Percentiles rank a stretch among this genome's conserved stretches.
phyloP scores from a whole-genome alignment of 2,113 vertebrate species.

The Tupaia chinensis region DNA sequence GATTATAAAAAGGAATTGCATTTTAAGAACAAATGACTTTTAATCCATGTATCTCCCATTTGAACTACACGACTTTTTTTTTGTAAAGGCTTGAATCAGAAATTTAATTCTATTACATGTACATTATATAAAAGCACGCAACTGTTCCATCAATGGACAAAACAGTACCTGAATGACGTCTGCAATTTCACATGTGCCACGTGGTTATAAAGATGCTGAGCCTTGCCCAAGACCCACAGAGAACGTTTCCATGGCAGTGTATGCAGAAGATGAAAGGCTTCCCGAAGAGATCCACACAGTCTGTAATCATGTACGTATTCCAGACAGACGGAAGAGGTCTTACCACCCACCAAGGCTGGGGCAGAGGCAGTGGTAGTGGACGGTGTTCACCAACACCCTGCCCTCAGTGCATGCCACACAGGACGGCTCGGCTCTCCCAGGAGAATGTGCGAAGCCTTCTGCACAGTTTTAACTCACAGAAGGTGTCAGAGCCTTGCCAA shows the following conservation, averaged over 20 bases:
- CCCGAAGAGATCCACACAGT: conserved; percentile 16
- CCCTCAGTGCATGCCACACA: neutral
- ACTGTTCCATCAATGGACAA: neutral
- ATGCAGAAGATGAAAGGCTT: neutral
- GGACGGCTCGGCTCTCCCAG: conserved; percentile 36
- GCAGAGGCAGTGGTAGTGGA: conserved; percentile 12
- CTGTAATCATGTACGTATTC: neutral
- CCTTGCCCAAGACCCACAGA: neutral
- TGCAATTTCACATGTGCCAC: neutral
- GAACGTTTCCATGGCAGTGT: neutral
- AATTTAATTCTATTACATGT: conserved; percentile 18
- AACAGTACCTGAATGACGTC: neutral
- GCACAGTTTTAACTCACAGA: conserved; percentile 72
- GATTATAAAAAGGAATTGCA: conserved; percentile 67
- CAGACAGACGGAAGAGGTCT: conserved; percentile 43
- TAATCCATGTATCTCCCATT: neutral
- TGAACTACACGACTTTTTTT: conserved; percentile 39
- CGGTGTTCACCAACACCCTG: fast-evolving
- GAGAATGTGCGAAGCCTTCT: conserved; percentile 69
- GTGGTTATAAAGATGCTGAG: neutral
- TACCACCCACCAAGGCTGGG: conserved; percentile 45
- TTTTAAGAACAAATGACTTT: conserved; percentile 56
- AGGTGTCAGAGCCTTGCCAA: conserved; percentile 57
- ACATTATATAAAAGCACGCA: neutral
- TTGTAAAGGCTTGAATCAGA: conserved; percentile 42